These are phyloP conservation scores for Chalcosyrphus nemorum DNA, from an alignment of 2,888 invertebrate genomes.

Conservation along the genomic window DNA sequence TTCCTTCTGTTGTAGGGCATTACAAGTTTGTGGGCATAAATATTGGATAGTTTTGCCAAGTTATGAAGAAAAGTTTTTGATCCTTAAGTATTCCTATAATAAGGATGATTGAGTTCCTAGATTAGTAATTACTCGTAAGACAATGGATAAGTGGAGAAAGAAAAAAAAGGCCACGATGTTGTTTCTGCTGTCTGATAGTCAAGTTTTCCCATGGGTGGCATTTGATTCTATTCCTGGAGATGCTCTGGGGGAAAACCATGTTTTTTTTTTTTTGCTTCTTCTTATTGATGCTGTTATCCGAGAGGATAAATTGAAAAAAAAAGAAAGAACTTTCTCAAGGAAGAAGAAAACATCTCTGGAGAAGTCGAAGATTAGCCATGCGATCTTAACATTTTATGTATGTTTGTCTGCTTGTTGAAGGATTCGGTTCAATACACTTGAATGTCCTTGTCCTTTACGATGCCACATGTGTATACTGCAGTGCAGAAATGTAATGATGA, in stretches of 20 bases:
- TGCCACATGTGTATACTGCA: background rate
- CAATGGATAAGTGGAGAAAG: background rate
- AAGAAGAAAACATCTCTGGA: background rate
- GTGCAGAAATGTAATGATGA: constrained; percentile 2
- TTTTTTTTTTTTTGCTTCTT: too few species aligned
- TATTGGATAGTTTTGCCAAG: background rate
- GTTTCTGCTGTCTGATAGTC: background rate
- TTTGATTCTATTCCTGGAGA: constrained; percentile 8
- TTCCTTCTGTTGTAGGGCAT: background rate
- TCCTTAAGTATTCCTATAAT: background rate
- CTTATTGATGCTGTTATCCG: constrained; percentile 19
- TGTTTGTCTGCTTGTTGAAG: constrained; percentile 6
- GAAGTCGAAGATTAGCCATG: constrained; percentile 2
- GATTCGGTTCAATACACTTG: constrained; percentile 19
- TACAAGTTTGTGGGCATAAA: background rate
- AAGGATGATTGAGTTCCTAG: constrained; percentile 23
- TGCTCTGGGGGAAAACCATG: background rate
- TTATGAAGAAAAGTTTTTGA: background rate
- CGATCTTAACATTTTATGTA: constrained; percentile 12
- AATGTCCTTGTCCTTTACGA: constrained; percentile 8
- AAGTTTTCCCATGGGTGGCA: constrained; percentile 13
- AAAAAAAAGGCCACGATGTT: background rate
- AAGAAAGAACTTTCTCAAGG: background rate
- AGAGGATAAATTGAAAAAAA: background rate
- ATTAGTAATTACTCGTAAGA: constrained; percentile 24